Base-by-base conservation (phyloP, 2,113 vertebrate genomes). In the Aplodontia rufa region DNA sequence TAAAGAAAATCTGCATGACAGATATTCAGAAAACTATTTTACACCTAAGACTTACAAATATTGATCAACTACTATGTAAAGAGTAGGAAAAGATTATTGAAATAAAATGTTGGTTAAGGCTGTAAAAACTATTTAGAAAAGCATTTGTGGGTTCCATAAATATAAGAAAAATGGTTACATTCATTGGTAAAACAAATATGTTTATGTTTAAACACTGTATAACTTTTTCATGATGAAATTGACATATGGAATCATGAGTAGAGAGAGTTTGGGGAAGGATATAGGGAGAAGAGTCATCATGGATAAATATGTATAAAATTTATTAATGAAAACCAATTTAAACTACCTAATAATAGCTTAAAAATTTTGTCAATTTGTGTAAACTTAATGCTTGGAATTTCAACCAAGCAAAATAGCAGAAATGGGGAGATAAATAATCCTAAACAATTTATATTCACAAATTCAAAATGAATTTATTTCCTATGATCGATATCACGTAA, bases 391-490 rank as follows among this genome's bases (percentile, higher is more conserved):
- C 47, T 22, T 53, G 30, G 16, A 71, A 72, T 13, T 30, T 64
- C 24, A 6, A 69, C 24, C 13, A 45, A 14, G 37, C 28, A 14
- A 35, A 40, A 28, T 1, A 4, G 9, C 32, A 71, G 22, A 24
- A 30, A 7, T 28, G 17, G 2, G 60, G 20, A 26, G 32, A 19
- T 6, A 4, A 6, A 1, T 28, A 24, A 14, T 72, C 3, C 1
- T 0, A 3, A 24, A n/a, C 37, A 19, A n/a, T 20, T 40, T n/a
- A 2, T 13, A 1, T 1, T 35, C 2, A 14, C 10, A 35, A 8
- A 0, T 75, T 20, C 9, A 26, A 17, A 53, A 30, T 10, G 0
- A 40, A 13, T 19, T 42, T 19, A 11, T 10, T n/a, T 3, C 40
- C 35, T 40, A 4, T 8, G 8, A 28, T 16, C 28, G 4, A 8